Base-by-base conservation (phyloP, 2,888 invertebrate genomes). In the Chrysina gloriosa region DNA sequence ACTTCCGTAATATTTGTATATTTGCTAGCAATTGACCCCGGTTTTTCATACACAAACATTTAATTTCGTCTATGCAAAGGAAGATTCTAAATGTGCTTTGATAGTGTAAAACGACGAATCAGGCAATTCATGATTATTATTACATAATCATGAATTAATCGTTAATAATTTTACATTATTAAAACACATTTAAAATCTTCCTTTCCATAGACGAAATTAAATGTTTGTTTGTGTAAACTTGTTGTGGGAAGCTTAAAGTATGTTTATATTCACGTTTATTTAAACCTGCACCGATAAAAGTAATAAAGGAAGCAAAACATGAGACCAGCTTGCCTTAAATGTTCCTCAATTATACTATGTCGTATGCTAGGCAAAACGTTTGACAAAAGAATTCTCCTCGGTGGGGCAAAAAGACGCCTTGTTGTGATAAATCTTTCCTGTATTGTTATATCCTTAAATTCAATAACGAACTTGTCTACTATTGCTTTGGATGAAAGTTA, bases 221-320 rank as follows among this genome's bases (percentile, higher is more conserved):
- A 27, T 42, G 45, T 3, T 7, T n/a, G 4, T 11, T 42, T 4
- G 16, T 19, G 14, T 61, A 45, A 25, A 61, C 61, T 11, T 61
- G 45, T 45, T 29, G 14, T 23, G 31, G 63, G 21, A 47, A 47
- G 16, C 45, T 34, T 6, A 21, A 16, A 19, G 29, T 63, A 47
- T 63, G 63, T 16, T 47, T 27, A 29, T 47, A 52, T 52, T 52
- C 52, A 7, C 9, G 31, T n/a, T 14, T 29, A 31, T 52, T 47
- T 39, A 61, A 4, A 2, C 34, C 27, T 7, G 61, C 61, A 7
- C 42, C 27, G 3, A 27, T 61, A 61, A 42, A 42, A 14, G 61
- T 23, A 31, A 31, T 45, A 9, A 31, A 7, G n/a, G 61, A 61
- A 14, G 45, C 19, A 11, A 42, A 7, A 6, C 47, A 2, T n/a